A percentile compares a stretch with the other conserved stretches of the same genome.
Evolutionary conservation across 2,888 invertebrate genomes (phyloP).

Genomic region (Trachelus iudaicus): DNA sequence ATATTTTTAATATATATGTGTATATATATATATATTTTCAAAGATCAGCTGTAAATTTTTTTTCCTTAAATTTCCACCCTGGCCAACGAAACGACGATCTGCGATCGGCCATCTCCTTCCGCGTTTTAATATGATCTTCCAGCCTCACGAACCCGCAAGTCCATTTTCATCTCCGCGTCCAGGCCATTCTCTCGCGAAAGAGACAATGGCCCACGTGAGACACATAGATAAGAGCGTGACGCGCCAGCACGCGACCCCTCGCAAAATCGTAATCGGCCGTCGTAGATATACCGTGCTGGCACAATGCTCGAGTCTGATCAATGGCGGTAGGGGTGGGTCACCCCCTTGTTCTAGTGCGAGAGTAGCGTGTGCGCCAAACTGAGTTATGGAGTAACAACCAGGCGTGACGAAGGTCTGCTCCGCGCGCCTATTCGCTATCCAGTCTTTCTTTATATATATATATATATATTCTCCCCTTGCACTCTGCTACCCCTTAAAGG

Average conservation of each 20-base stretch:
- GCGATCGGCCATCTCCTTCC: too few species aligned
- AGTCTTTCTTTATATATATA: too few species aligned
- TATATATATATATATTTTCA: too few species aligned
- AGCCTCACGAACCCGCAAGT: too few species aligned
- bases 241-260: constrained; percentile 1
- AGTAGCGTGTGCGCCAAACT: constrained; percentile 27
- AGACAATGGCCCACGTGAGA: neutral
- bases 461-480: too few species aligned
- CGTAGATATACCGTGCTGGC: neutral
- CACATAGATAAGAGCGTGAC: neutral
- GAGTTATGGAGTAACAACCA: constrained; percentile 41
- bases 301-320: neutral
- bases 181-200: neutral
- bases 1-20: too few species aligned
- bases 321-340: neutral
- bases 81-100: too few species aligned
- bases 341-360: neutral
- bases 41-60: too few species aligned
- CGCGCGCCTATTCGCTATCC: constrained; percentile 5
- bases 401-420: constrained; percentile 28
- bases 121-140: too few species aligned
- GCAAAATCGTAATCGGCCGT: constrained; percentile 6
- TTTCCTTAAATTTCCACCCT: too few species aligned
- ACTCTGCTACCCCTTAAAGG: too few species aligned
- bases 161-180: too few species aligned